phyloP scores from a whole-genome alignment of 64 coral and sea anemone species.

The Catalaphyllia jardinei region DNA sequence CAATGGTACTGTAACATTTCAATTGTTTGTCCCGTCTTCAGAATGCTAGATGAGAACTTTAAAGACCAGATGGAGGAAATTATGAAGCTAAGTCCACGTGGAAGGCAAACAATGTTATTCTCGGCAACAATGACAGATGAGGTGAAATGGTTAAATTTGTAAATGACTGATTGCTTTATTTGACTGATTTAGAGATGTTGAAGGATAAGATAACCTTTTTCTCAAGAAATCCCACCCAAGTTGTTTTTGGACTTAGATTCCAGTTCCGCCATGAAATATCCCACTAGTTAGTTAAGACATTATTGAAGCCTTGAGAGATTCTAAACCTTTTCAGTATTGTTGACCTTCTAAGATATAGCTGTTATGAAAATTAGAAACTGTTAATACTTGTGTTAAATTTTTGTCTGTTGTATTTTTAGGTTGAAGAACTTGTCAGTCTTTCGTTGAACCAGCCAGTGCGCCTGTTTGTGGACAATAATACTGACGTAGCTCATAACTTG shows the following conservation, averaged over 20 bases:
- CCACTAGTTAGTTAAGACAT: too few species aligned
- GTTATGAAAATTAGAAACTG: too few species aligned
- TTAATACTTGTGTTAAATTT: background rate
- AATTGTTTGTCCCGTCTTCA: background rate
- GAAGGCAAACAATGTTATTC: conserved; percentile 98
- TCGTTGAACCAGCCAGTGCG: conserved; percentile 88
- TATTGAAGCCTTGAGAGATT: too few species aligned
- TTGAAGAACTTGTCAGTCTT: conserved; percentile 77
- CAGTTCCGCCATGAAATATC: too few species aligned
- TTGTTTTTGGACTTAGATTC: too few species aligned
- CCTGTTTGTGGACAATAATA: conserved; percentile 95
- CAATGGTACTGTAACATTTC: background rate
- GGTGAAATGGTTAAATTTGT: conserved; percentile 33
- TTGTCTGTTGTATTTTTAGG: conserved; percentile 25
- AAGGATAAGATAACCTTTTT: too few species aligned
- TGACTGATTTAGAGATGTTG: background rate
- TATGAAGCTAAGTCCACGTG: conserved; percentile 78
- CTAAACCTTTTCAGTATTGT: too few species aligned
- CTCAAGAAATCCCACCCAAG: too few species aligned
- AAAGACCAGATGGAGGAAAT: conserved; percentile 98
- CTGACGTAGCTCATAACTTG: conserved; percentile 93
- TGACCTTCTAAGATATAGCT: too few species aligned
- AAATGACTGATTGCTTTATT: background rate
- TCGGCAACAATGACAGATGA: conserved; percentile 99
- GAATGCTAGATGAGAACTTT: conserved; percentile 98